Percentiles rank a stretch among this genome's conserved stretches.
Conservation (phyloP, 2,113 vertebrate genomes). For the Pseudopodoces humilis region DNA sequence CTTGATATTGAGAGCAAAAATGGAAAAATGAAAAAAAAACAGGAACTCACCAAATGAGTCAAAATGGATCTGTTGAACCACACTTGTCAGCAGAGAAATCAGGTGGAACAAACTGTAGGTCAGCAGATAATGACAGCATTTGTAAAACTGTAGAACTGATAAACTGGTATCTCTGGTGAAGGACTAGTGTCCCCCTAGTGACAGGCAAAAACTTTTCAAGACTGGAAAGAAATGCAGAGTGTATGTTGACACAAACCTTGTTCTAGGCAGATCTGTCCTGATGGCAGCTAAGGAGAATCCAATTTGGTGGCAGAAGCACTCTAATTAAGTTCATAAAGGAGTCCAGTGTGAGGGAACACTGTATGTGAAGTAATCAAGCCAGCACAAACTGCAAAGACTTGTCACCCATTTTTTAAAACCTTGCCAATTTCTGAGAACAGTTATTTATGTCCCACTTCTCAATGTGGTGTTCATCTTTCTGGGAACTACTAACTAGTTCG, state of each 20-base stretch:
- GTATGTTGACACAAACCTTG: not conserved
- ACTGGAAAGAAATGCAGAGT: not conserved
- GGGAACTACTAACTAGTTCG: not conserved
- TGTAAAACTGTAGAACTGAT: not conserved
- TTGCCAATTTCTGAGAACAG: not conserved
- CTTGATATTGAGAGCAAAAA: not conserved
- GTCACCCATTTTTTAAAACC: not conserved
- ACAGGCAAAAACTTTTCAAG: not conserved
- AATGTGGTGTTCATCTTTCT: not conserved
- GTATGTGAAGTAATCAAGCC: not conserved
- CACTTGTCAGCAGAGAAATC: not conserved
- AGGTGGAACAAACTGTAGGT: not conserved
- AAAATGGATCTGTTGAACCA: not conserved
- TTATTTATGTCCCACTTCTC: not conserved
- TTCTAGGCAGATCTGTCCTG: not conserved
- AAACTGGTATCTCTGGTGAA: not conserved
- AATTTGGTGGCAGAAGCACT: not conserved
- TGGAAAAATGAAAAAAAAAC: not conserved
- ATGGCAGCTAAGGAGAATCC: not conserved
- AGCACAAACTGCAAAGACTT: not conserved
- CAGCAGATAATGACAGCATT: not conserved
- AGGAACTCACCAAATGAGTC: not conserved
- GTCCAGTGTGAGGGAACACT: not conserved
- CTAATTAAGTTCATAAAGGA: not conserved
- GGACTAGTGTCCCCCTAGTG: not conserved